A percentile compares a stretch with the other conserved stretches of the same genome.
Evolutionary conservation across 2,888 invertebrate species (phyloP).

Genomic region (Ectropis crepuscularia): DNA sequence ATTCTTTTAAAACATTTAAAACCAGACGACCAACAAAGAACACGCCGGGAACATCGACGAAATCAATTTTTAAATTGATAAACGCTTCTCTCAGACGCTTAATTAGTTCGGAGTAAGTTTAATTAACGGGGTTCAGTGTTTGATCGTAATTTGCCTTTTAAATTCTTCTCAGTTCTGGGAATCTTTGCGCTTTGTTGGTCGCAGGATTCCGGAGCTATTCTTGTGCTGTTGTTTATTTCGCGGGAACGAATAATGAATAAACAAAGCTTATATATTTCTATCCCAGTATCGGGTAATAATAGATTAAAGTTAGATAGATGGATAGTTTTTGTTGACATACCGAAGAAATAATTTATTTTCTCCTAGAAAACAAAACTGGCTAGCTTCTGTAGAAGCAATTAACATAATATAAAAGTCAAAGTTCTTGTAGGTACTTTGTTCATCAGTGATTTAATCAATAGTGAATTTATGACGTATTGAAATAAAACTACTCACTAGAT

Average conservation of each 20-base stretch:
- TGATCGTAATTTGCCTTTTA: constrained; percentile 30
- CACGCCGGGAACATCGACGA: neutral
- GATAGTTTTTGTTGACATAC: too few species aligned
- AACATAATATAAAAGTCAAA: too few species aligned
- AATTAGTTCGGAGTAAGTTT: constrained; percentile 21
- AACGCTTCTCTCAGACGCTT: constrained; percentile 11
- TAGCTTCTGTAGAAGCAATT: too few species aligned
- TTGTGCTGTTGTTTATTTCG: neutral
- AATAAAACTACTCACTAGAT: too few species aligned
- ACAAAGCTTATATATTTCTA: too few species aligned
- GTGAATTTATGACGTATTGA: too few species aligned
- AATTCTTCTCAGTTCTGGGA: constrained; percentile 15
- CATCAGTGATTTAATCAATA: too few species aligned
- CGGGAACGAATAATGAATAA: neutral
- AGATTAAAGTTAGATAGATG: too few species aligned
- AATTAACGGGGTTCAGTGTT: constrained; percentile 28
- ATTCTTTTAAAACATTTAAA: neutral
- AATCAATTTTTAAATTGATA: constrained; percentile 18
- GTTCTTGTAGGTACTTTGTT: too few species aligned
- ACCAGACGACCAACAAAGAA: neutral
- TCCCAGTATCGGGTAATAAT: neutral
- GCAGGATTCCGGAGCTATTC: neutral
- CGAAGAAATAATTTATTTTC: too few species aligned
- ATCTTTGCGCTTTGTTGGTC: constrained; percentile 12
- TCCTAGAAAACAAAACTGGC: too few species aligned